Base-by-base conservation (phyloP, 2,888 invertebrate species). In the Antheraea assamensis region DNA sequence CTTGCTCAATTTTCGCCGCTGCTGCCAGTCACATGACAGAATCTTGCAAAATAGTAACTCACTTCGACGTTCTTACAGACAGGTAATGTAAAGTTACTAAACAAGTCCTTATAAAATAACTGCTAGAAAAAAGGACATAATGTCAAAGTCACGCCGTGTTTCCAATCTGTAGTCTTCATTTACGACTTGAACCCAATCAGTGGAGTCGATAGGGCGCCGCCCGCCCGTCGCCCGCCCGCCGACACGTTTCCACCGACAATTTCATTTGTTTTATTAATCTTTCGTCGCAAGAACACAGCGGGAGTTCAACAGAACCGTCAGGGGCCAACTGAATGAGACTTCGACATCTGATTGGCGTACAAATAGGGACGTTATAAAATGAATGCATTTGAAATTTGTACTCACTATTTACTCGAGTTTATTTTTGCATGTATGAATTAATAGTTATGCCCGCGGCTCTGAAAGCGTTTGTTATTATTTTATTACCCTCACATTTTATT, bases 251-350 rank as follows among this genome's bases (percentile, higher is more conserved):
- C 42, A 30, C 79, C 81, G 80, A 81, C 82, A 81, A 83, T 87
- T 87, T 82, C 84, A 87, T 90, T 89, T 88, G 85, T 88, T 89
- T 90, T 87, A 88, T 88, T 86, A 86, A 86, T 85, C 88, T 86
- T 86, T 83, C 83, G 35, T 68, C 68, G 68, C 31, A n/a, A 68
- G 35, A 68, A 35, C 68, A 35, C 68, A 68, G 68, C 35, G 66
- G 61, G 35, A n/a, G 64, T 31, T 35, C 21, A 31, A n/a, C 17
- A 19, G 64, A 66, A 66, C 27, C 30, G 58, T 58, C 24, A 10
- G 58, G 15, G 31, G 30, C 19, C 64, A 66, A 68, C 17, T 5
- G 35, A 68, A 68, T 68, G 5, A 68, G 27, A 68, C 68, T n/a
- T 35, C 21, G 68, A 35, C 35, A 35, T n/a, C 68, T 68, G 68